These are phyloP conservation scores for Himalopsyche anomala DNA, from an alignment of 2,888 invertebrate species.

Conservation along the genomic window DNA sequence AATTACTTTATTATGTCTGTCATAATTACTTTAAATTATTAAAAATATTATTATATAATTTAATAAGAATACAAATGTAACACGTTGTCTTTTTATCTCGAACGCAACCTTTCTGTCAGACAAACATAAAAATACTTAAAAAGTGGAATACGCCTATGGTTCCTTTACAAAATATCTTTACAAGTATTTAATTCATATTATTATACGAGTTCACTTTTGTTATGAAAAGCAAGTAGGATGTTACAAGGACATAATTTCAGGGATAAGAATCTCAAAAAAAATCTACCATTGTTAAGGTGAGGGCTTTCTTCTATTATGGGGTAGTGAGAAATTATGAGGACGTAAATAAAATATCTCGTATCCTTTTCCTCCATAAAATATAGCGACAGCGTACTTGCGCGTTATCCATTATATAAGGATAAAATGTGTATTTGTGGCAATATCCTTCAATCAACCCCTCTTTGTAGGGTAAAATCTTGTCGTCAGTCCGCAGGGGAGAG, in stretches of 20 bases:
- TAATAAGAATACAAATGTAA: too few species aligned
- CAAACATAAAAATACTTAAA: too few species aligned
- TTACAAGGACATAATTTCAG: conserved; percentile 56
- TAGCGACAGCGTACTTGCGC: conserved; percentile 48
- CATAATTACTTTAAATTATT: too few species aligned
- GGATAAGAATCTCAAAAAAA: conserved; percentile 58
- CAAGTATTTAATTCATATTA: not conserved
- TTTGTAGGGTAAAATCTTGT: conserved; percentile 38
- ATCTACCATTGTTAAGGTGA: conserved; percentile 58
- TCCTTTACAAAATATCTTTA: not conserved
- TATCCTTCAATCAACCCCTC: conserved; percentile 60
- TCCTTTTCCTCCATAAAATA: conserved; percentile 54
- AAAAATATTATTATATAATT: too few species aligned
- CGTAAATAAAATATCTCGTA: conserved; percentile 62
- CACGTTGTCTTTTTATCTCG: too few species aligned
- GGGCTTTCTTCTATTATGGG: conserved; percentile 57
- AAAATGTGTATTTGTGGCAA: conserved; percentile 54
- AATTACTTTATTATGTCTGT: too few species aligned
- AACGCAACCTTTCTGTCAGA: too few species aligned
- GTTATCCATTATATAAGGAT: conserved; percentile 45
- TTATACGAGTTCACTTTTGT: conserved; percentile 12
- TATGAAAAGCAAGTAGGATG: not conserved
- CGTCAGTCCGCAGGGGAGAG: conserved; percentile 26
- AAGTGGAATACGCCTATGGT: not conserved
- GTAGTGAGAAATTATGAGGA: conserved; percentile 61